Evolutionary conservation across 1,140 invertebrate genomes (phyloP), one percentile per base, ranked within the genome.

Genomic region (Microplitis mediator): DNA sequence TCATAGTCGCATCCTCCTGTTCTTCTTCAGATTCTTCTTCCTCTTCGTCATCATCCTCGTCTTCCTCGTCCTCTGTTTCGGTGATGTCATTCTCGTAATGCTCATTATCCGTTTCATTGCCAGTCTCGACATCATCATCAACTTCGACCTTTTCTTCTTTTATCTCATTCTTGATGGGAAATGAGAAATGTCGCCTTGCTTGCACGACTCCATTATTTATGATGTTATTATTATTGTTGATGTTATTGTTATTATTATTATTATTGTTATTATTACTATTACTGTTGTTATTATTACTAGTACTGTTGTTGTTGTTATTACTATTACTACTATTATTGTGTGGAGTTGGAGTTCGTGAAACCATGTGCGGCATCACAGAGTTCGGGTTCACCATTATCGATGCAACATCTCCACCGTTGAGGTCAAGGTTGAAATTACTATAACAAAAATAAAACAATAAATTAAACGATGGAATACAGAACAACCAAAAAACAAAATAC

Each of bases 301-400:
- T 13, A 13, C 56, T 39, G 58, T 39, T 73, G 64, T 64, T 66
- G 51, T 78, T 81, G 39, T 78, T 82, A 45, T 63, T 51, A 32
- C 58, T n/a, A n/a, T 5, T 67, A 36, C 69, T 13, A 16, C 51
- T 39, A 56, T 39, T 73, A 62, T 64, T 66, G 51, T 77, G 80
- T 11, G 91, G 90, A 87, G 91, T 92, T 4, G 82, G 78, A 67
- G 78, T 80, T 8, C 79, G 65, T 1, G 92, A 90, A 77, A 80
- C 84, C 82, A 89, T 87, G 73, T 90, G 88, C 0, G 90, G 90
- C 81, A 92, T 90, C 56, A 91, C 89, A 34, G 92, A 92, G 77
- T 93, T 94, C 1, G 93, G 93, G 85, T 94, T 94, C 3, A 95
- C 93, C 90, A 93, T 93, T 51, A 91, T 88, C 16, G 92, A 91